Evolutionary conservation across 1,140 invertebrate genomes (phyloP).

Genomic region (Scaptomyza graminum): DNA sequence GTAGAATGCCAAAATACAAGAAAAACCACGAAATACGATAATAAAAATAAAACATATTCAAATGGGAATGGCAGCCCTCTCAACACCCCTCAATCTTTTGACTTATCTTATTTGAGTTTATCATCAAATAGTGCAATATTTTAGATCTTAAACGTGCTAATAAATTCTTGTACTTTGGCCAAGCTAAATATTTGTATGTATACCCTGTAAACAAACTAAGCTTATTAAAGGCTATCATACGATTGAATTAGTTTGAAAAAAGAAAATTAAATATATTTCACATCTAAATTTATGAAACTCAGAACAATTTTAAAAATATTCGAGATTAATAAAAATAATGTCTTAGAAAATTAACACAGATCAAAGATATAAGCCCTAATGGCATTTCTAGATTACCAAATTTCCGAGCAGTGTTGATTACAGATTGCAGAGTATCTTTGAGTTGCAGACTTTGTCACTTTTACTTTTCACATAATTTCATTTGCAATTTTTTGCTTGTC

Average conservation of each 20-base stretch:
- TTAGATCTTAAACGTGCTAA: not conserved
- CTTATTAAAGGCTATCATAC: no score
- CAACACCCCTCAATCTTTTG: not conserved
- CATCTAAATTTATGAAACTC: no score
- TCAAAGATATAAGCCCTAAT: no score
- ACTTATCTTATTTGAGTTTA: slow-evolving; percentile 30
- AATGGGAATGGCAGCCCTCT: slow-evolving; percentile 23
- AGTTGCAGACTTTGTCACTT: not conserved
- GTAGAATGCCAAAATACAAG: slow-evolving; percentile 24
- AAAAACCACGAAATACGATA: slow-evolving; percentile 4
- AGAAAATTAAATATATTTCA: no score
- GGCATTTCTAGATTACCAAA: no score
- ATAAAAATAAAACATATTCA: slow-evolving; percentile 14
- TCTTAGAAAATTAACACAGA: no score
- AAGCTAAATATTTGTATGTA: not conserved
- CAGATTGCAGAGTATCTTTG: not conserved
- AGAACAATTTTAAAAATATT: no score
- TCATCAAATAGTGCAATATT: not conserved
- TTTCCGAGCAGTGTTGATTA: no score
- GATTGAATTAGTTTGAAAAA: no score
- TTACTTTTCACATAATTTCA: slow-evolving; percentile 23
- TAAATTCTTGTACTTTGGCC: not conserved
- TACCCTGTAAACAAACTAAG: slow-evolving; percentile 1
- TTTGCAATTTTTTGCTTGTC: not conserved
- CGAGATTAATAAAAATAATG: no score